These are phyloP conservation scores for Crioceris asparagi DNA, from an alignment of 2,888 invertebrate genomes.

Conservation along the genomic window DNA sequence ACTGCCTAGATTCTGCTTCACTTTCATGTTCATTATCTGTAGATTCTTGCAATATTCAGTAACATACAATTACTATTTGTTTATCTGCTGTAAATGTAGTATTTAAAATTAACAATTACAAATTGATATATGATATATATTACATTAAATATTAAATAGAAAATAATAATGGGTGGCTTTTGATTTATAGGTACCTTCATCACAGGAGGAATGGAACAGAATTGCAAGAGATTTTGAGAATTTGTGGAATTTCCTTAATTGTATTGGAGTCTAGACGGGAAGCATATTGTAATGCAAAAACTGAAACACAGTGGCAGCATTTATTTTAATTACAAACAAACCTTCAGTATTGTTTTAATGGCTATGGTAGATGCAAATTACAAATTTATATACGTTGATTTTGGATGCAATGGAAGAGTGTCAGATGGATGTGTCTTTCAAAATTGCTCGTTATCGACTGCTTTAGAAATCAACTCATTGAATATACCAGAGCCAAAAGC, in stretches of 20 bases:
- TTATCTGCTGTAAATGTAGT: not conserved
- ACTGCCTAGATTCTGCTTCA: not conserved
- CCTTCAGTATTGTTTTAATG: too few relatives aligned
- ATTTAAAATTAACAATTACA: too few relatives aligned
- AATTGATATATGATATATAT: not conserved
- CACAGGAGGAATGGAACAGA: conserved; percentile 1
- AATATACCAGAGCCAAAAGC: conserved; percentile 5
- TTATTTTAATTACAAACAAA: conserved; percentile 1
- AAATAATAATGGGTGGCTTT: too few relatives aligned
- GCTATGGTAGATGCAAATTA: not conserved
- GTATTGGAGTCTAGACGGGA: not conserved
- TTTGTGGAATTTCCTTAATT: conserved; percentile 2
- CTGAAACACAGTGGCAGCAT: not conserved
- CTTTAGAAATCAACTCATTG: conserved; percentile 1
- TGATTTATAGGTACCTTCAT: conserved; percentile 4
- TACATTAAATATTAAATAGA: not conserved
- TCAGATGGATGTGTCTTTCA: conserved; percentile 1
- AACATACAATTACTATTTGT: not conserved
- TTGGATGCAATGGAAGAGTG: conserved; percentile 4
- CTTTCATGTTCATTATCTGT: not conserved
- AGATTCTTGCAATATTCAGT: not conserved
- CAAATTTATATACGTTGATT: conserved; percentile 2
- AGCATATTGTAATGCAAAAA: conserved; percentile 1
- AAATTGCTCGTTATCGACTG: not conserved
- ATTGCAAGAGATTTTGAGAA: not conserved